phyloP scores from a whole-genome alignment of 2,888 invertebrate species.

The Oscheius myriophilus region DNA sequence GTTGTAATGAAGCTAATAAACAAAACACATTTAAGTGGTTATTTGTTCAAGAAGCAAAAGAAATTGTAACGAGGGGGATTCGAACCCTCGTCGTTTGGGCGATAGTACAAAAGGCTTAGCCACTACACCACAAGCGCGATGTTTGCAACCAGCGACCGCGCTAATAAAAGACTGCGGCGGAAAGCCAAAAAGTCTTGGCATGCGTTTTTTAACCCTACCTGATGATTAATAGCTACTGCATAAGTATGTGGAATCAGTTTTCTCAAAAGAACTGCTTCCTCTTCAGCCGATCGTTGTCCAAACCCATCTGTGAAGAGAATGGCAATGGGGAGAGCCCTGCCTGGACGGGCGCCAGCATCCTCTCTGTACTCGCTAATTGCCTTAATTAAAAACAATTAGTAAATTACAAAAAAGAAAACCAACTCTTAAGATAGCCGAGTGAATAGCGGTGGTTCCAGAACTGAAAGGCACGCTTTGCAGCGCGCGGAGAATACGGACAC shows the following conservation, averaged over 20 bases:
- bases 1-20: too few species aligned
- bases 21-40: too few species aligned
- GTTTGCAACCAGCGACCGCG: too few species aligned
- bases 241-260: constrained; percentile 53
- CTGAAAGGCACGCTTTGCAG: constrained; percentile 44
- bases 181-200: too few species aligned
- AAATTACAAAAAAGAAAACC: not conserved
- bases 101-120: too few species aligned
- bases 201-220: too few species aligned
- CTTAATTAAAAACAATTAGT: constrained; percentile 28
- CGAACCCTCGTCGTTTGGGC: too few species aligned
- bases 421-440: constrained; percentile 50
- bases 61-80: too few species aligned
- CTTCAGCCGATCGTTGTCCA: constrained; percentile 42
- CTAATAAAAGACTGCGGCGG: too few species aligned
- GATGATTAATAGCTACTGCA: constrained; percentile 60
- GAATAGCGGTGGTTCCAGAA: constrained; percentile 57
- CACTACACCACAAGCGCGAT: too few species aligned
- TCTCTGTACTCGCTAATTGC: constrained; percentile 50
- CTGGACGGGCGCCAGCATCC: constrained; percentile 51
- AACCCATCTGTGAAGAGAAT: constrained; percentile 64
- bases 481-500: constrained; percentile 32
- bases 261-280: constrained; percentile 47
- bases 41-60: too few species aligned
- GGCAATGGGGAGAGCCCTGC: constrained; percentile 54